Base-by-base conservation (phyloP, 2,797 vertebrate genomes). In the Kryptopterus vitreolus region DNA sequence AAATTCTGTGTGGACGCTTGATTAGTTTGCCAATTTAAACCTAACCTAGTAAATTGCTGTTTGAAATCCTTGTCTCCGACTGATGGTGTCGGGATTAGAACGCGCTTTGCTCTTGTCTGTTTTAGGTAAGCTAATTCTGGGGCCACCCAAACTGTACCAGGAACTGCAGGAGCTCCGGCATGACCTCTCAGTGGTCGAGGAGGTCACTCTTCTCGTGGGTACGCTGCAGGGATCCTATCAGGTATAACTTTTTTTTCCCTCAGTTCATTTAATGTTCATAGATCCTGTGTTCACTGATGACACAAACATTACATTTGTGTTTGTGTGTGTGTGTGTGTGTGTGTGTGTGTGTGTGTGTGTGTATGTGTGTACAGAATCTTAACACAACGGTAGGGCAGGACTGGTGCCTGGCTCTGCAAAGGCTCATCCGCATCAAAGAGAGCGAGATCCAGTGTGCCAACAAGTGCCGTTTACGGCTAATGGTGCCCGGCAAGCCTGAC, bases 81-180 rank as follows among this genome's bases (percentile, higher is more conserved):
- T 15, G 1, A 24, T 26, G 22, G 1, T 29, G 2, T 57, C 24
- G 26, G 3, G 20, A 78, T 76, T 57, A n/a, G 65, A 74, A 43
- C 24, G 18, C 53, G 18, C 3, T 10, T 7, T 12, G 16, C 3
- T 10, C 11, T 12, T 76, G 72, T 85, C 38, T 89, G 85, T 83
- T 88, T 29, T 85, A 93, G 93, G 90, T 59, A 96, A 95, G 85
- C 92, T 95, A 33, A 95, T 94, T 85, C 87, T 97, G 84, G 95
- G 95, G 9, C 95, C 96, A 0, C 95, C 96, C 0, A 92, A 93
- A 76, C 92, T 97, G 48, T 96, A 95, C 89, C 94, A 96, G 87
- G 95, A 98, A 81, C 94, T 98, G 68, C 95, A 96, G 90, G 96
- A 96, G 84, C 89, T 98, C 62, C 95, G 96, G 87, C 95, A 96